Percentiles rank a stretch among this genome's conserved stretches.
Evolutionary conservation across 2,113 vertebrate genomes (phyloP).

Genomic region (Hydropotes inermis): DNA sequence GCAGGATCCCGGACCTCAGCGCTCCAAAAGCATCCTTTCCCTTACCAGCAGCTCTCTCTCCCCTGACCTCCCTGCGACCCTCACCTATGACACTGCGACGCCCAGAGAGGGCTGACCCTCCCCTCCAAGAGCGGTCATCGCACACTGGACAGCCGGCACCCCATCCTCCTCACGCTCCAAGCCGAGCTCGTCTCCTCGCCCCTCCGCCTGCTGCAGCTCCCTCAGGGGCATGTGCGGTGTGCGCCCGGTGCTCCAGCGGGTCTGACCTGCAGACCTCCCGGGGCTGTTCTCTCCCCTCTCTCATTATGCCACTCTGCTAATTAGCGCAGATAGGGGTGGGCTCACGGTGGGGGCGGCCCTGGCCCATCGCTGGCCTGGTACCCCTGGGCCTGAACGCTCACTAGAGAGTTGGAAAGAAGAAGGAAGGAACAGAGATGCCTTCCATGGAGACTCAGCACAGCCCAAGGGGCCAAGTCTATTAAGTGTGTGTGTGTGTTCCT

Average conservation of each 20-base stretch:
- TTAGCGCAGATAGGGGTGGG: accelerated
- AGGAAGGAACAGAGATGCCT: background rate
- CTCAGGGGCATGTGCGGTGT: accelerated
- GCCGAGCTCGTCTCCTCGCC: background rate
- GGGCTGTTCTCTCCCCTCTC: background rate
- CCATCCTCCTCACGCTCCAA: accelerated
- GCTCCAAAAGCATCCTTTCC: background rate
- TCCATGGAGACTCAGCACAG: accelerated
- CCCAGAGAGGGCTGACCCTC: background rate
- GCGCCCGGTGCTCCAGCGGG: too few relatives aligned
- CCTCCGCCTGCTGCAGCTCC: accelerated
- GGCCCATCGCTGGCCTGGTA: background rate
- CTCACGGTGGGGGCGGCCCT: background rate
- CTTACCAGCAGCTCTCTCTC: background rate
- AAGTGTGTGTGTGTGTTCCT: background rate
- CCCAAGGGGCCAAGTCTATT: background rate
- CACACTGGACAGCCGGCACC: accelerated
- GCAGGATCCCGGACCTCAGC: background rate
- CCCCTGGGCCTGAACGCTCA: background rate
- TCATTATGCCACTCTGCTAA: accelerated
- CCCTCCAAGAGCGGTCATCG: accelerated
- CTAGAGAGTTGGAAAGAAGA: accelerated
- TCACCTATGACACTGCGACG: accelerated
- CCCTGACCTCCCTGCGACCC: background rate
- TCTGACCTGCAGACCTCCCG: accelerated